Evolutionary conservation across 2,797 vertebrate species (phyloP), one percentile per base, ranked within the genome.

Genomic region (Phalanger gymnotis): DNA sequence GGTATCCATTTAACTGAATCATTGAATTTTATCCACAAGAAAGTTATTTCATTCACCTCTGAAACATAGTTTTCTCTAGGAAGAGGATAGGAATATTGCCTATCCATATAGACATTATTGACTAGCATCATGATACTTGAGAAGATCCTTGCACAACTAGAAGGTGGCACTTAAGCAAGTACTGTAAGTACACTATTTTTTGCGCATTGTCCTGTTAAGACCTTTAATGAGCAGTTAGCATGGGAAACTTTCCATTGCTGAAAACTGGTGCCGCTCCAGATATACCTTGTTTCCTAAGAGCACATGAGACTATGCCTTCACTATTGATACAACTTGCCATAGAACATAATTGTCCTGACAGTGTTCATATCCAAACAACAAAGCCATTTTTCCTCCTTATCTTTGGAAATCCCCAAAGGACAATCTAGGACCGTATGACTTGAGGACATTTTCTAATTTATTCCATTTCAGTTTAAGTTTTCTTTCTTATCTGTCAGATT

Each of bases 301-400:
- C 13, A 54, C 40, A 27, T 53, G 92, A 92, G 87, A 96, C 94
- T 94, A 94, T 61, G 30, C 89, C 87, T 92, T 93, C 95, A 93
- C n/a, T 95, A 81, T 52, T 93, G 96, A 90, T 57, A 90, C 27
- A 81, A 92, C 22, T 94, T 96, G 93, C 55, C 53, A 94, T 90
- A 96, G 58, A 91, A 7, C 25, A 90, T 93, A 92, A 73, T 92
- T 96, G 58, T 91, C 47, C 22, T 94, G 94, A 94, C 52, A 94
- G 9, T 19, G 57, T 94, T 94, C 90, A 92, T 27, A 30, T 91
- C 92, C 89, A 93, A 51, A 95, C 56, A 96, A 91, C 2, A 87
- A 87, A 19, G 1, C 34, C 10, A 92, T 89, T 93, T 91, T 47
- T 81, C 89, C 13, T 97, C 31, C 55, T 90, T 95, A 28, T 5